These are phyloP conservation scores for Cyrtorhinus lividipennis DNA, from an alignment of 1,140 invertebrate species.

Conservation along the genomic window DNA sequence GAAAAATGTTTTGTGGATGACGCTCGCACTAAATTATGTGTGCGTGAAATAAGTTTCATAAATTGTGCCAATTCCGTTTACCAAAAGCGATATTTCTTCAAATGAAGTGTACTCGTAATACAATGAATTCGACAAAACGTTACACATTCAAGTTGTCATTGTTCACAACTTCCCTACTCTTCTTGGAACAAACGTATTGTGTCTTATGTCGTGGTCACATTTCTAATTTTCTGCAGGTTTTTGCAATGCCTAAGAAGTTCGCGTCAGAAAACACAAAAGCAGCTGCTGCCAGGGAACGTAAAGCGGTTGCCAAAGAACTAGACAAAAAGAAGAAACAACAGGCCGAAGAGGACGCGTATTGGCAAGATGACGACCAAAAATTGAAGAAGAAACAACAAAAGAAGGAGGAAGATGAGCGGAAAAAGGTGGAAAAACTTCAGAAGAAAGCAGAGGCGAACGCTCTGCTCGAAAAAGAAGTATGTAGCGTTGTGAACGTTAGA, in stretches of 20 bases:
- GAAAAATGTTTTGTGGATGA: too few species aligned
- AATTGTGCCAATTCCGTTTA: too few species aligned
- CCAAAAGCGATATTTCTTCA: too few species aligned
- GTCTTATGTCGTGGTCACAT: conserved; percentile 22
- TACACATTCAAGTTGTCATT: too few species aligned
- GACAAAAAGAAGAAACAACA: conserved; percentile 53
- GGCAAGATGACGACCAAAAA: conserved; percentile 90
- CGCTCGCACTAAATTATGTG: too few species aligned
- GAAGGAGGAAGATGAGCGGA: conserved; percentile 86
- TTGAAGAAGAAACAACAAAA: conserved; percentile 74
- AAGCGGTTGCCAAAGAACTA: conserved; percentile 56
- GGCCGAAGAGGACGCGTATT: conserved; percentile 70
- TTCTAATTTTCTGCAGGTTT: not conserved
- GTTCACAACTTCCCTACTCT: too few species aligned
- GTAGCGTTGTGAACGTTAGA: conserved; percentile 43
- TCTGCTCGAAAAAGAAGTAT: conserved; percentile 77
- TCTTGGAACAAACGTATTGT: not conserved
- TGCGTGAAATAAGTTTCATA: too few species aligned
- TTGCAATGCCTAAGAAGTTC: conserved; percentile 81
- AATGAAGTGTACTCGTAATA: too few species aligned
- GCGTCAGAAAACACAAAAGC: conserved; percentile 79
- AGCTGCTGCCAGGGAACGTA: conserved; percentile 66
- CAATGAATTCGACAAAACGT: too few species aligned
- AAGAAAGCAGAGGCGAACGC: conserved; percentile 76
- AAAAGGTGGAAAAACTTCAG: conserved; percentile 66